Base-by-base conservation (phyloP, 2,113 vertebrate genomes). In the Enhydra lutris region DNA sequence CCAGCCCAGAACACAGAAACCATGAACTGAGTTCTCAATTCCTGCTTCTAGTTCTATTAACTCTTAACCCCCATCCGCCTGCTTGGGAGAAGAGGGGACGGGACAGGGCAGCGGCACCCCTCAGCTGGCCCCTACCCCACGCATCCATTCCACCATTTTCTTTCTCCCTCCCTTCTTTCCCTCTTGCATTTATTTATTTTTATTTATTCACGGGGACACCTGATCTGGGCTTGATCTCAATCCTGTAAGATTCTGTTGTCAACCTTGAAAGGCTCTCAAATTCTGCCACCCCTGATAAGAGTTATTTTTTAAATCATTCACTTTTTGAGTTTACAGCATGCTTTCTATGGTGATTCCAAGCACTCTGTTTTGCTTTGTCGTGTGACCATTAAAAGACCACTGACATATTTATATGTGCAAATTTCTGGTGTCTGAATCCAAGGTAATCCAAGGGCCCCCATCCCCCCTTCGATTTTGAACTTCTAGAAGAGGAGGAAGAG, bases 261-360 rank as follows among this genome's bases (percentile, higher is more conserved):
- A 94, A 97, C 95, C 98, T 98, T 96, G 96, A 98, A 98, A 98
- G 92, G 93, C 91, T 94, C 96, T 95, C 63, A 94, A 93, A 79
- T 7, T 23, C 34, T 67, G 87, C 78, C 47, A 96, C 95, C 98
- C 93, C 92, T 97, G 97, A 97, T 94, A 96, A 98, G 97, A 98
- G 92, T 57, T 92, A 86, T 9, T 50, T 57, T 52, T 93, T 86
- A 91, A 97, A 96, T 97, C 89, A 23, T 89, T 31, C 76, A 9
- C 36, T 24, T 83, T 1, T 92, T 21, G 57, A 3, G 86, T 79
- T 96, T 42, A 45, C 4, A 87, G 73, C 50, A 14, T 61, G 97
- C 92, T 93, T 87, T 89, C 82, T 84, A 95, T 47, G 61, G 57
- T 92, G 86, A 89, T 95, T 96, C 96, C 55, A 12, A 80, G 69